Conservation (phyloP, 2,113 vertebrate species). For the Pelecanus crispus region DNA sequence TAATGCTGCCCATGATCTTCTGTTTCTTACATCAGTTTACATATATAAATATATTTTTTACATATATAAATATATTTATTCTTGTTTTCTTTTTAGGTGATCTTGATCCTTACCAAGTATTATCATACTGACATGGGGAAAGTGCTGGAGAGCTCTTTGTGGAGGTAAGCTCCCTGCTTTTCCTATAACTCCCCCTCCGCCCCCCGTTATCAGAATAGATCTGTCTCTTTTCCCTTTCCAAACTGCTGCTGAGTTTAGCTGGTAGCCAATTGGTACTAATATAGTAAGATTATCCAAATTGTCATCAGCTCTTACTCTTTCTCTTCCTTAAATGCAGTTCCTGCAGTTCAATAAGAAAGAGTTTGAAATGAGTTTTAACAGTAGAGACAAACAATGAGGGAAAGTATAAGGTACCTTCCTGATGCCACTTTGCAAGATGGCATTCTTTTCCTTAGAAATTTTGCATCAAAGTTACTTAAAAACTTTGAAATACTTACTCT, state of each 20-base stretch:
- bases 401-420: neutral
- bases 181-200: neutral
- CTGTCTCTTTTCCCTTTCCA: neutral
- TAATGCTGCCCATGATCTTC: neutral
- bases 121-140: conserved; percentile 96
- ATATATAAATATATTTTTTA: neutral
- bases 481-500: neutral
- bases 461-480: neutral
- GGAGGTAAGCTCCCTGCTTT: conserved; percentile 76
- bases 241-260: neutral
- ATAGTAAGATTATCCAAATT: neutral
- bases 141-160: conserved; percentile 94
- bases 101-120: conserved; percentile 96
- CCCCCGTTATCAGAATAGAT: fast-evolving
- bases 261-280: neutral
- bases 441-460: neutral
- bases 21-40: neutral
- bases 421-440: neutral
- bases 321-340: neutral
- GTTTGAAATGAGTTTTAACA: neutral
- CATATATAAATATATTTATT: neutral
- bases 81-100: conserved; percentile 79
- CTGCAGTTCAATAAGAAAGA: neutral
- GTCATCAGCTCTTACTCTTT: neutral
- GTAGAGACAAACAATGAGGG: neutral